A percentile compares a stretch with the other conserved stretches of the same genome.
Evolutionary conservation across 1,140 invertebrate genomes (phyloP).

Genomic region (Cyrtorhinus lividipennis): DNA sequence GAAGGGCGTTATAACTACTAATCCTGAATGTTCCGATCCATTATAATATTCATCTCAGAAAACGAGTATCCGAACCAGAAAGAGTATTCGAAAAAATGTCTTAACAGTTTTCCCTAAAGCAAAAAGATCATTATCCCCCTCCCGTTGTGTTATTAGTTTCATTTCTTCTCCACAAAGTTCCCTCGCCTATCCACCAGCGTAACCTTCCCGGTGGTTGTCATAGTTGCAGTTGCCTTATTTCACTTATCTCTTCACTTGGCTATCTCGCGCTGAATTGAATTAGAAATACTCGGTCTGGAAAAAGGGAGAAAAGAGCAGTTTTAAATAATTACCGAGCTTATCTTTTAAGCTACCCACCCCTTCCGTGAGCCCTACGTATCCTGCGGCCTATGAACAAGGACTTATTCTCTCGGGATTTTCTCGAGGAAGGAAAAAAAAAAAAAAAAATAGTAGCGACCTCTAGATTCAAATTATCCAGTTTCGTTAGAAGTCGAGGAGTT

Average conservation of each 20-base stretch:
- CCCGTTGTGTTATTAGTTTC: no score
- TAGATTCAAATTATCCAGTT: constrained; percentile 1
- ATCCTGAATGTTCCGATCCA: no score
- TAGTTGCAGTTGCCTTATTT: no score
- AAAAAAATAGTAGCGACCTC: neutral
- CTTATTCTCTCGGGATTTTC: neutral
- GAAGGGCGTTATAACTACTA: no score
- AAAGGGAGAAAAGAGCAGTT: neutral
- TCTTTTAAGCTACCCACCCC: neutral
- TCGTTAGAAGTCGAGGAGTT: neutral
- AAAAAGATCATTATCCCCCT: no score
- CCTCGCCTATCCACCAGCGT: neutral
- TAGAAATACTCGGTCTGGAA: neutral
- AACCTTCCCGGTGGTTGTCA: neutral
- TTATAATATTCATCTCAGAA: no score
- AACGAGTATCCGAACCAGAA: no score
- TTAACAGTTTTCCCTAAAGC: no score
- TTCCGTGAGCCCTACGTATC: neutral
- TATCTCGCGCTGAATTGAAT: neutral
- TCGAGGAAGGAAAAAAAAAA: neutral
- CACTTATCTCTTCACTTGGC: no score
- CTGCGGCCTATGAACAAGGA: neutral
- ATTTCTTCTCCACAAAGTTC: no score
- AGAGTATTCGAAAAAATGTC: no score
- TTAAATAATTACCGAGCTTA: constrained; percentile 8